These are phyloP conservation scores for Hestina assimilis DNA, from an alignment of 1,140 invertebrate genomes.

Conservation along the genomic window DNA sequence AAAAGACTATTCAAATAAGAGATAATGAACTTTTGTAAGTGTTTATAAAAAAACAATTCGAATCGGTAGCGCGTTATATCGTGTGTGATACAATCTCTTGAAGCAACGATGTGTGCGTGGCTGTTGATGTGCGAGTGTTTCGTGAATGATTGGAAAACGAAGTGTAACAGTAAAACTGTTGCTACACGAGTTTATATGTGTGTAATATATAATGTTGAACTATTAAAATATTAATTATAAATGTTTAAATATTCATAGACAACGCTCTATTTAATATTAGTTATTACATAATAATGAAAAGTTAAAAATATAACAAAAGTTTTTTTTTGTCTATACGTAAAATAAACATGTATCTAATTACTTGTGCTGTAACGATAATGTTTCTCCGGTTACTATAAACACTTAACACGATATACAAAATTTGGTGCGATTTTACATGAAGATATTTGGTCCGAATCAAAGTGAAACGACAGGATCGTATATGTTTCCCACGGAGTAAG, in stretches of 20 bases:
- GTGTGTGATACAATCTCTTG: constrained; percentile 19
- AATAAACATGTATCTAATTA: too few species aligned
- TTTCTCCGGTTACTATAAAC: too few species aligned
- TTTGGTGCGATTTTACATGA: background rate
- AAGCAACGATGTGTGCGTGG: constrained; percentile 26
- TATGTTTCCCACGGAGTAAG: constrained; percentile 31
- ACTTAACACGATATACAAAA: constrained; percentile 2
- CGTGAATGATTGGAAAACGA: constrained; percentile 56
- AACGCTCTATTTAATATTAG: background rate
- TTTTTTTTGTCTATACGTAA: background rate
- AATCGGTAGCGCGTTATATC: constrained; percentile 19
- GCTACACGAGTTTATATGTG: constrained; percentile 37
- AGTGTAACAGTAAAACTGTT: constrained; percentile 50
- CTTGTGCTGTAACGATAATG: too few species aligned
- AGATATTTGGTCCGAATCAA: background rate
- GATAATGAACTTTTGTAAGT: constrained; percentile 47
- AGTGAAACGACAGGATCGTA: background rate
- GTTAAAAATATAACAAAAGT: background rate
- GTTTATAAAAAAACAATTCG: constrained; percentile 37
- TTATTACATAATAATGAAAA: background rate
- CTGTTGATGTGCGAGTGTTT: constrained; percentile 28
- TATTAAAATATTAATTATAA: background rate
- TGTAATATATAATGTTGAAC: background rate
- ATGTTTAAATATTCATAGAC: background rate
- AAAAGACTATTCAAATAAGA: constrained; percentile 37